These are phyloP conservation scores for Pachyuromys duprasi DNA, from an alignment of 2,797 vertebrate species.

Conservation along the genomic window DNA sequence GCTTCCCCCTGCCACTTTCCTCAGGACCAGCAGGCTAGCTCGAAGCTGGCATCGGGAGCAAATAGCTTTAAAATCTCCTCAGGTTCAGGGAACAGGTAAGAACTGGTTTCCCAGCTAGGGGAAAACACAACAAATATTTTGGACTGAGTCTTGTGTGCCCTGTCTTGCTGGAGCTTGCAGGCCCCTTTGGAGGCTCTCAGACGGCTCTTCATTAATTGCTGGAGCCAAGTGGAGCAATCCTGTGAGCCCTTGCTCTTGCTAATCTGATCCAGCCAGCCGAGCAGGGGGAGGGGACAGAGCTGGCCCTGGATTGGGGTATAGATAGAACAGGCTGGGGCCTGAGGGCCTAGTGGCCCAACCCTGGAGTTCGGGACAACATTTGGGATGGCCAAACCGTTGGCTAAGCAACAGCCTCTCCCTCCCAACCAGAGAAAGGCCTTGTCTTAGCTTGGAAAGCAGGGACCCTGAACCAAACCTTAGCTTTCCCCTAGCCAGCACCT, in stretches of 20 bases:
- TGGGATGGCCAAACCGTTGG: background rate
- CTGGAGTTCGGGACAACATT: background rate
- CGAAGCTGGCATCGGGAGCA: slow-evolving; percentile 43
- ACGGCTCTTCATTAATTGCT: slow-evolving; percentile 78
- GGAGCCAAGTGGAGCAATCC: slow-evolving; percentile 78
- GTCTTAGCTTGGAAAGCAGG: background rate
- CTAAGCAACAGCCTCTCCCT: background rate
- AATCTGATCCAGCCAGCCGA: slow-evolving; percentile 71
- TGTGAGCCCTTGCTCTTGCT: slow-evolving; percentile 44
- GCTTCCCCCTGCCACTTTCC: background rate
- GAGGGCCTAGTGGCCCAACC: background rate
- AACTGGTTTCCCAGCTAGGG: slow-evolving; percentile 77
- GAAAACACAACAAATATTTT: slow-evolving; percentile 81
- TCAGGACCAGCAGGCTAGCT: slow-evolving; percentile 51
- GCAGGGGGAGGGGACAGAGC: background rate
- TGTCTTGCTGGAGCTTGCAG: slow-evolving; percentile 81
- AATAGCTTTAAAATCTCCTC: slow-evolving; percentile 60
- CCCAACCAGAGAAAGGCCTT: background rate
- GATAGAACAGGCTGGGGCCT: background rate
- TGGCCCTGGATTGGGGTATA: slow-evolving; percentile 9
- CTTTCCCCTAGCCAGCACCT: background rate
- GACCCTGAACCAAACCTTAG: background rate
- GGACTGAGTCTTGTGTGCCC: slow-evolving; percentile 57
- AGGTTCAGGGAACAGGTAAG: slow-evolving; percentile 79
- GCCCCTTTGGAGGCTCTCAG: slow-evolving; percentile 67